A percentile compares a stretch with the other conserved stretches of the same genome.
Conservation (phyloP, 2,888 invertebrate species). For the Axea sp. region DNA sequence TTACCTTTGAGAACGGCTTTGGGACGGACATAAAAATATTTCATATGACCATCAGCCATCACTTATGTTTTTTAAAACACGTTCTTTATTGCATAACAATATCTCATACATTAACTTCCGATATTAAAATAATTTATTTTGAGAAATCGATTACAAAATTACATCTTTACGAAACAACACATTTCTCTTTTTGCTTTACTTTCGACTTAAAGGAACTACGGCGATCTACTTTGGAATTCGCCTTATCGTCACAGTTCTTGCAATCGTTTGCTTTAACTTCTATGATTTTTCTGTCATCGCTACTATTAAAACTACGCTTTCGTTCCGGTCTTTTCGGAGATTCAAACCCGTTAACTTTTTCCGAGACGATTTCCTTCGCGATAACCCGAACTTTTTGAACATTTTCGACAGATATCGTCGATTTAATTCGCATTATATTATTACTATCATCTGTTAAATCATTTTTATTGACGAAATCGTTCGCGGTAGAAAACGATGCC, state of each 20-base stretch:
- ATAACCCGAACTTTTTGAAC: conserved; percentile 65
- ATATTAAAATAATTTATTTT: conserved; percentile 41
- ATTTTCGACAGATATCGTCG: conserved; percentile 26
- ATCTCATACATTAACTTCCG: conserved; percentile 58
- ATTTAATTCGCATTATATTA: conserved; percentile 1
- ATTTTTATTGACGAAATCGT: conserved; percentile 9
- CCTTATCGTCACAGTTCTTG: conserved; percentile 10
- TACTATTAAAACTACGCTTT: conserved; percentile 59
- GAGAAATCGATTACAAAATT: conserved; percentile 23
- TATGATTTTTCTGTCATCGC: conserved; percentile 3
- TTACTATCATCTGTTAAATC: background rate
- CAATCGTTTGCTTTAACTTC: conserved; percentile 17
- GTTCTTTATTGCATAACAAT: conserved; percentile 61
- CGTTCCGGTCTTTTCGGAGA: conserved; percentile 68
- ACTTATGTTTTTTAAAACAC: conserved; percentile 48
- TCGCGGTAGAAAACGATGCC: conserved; percentile 34
- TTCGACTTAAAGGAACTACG: conserved; percentile 68
- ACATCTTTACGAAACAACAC: conserved; percentile 69
- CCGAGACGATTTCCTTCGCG: conserved; percentile 64
- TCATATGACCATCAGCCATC: conserved; percentile 66
- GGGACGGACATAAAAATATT: conserved; percentile 53
- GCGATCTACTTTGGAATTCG: conserved; percentile 60
- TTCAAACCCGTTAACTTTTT: conserved; percentile 30
- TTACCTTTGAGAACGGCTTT: conserved; percentile 61
- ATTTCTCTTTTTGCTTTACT: conserved; percentile 71